Conservation (phyloP, 2,888 invertebrate genomes). For the Tricholauxania praeusta region DNA sequence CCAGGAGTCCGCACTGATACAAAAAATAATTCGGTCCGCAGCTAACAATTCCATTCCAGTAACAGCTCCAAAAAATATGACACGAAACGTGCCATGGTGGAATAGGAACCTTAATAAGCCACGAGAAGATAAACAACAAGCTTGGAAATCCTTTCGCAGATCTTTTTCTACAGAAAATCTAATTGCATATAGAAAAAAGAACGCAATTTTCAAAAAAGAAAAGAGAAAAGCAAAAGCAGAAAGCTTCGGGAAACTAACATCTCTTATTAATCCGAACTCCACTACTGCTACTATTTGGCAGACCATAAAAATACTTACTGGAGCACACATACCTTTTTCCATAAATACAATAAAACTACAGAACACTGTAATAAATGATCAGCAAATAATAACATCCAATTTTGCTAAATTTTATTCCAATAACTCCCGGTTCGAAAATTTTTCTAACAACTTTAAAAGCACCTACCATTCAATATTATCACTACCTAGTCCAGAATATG, state of each 20-base stretch:
- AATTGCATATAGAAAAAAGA: not conserved
- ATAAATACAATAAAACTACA: not conserved
- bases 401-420: not conserved
- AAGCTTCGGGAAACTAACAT: too few relatives aligned
- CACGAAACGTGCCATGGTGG: conserved; percentile 2
- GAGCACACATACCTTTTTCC: not conserved
- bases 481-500: not conserved
- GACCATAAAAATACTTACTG: not conserved
- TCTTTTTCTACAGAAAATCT: too few relatives aligned
- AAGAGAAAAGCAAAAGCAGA: too few relatives aligned
- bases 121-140: not conserved
- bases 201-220: not conserved
- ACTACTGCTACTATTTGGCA: not conserved
- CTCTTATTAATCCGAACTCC: not conserved
- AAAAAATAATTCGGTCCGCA: not conserved
- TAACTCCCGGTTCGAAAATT: not conserved
- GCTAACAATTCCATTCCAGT: not conserved
- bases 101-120: not conserved
- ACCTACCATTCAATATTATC: not conserved
- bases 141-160: not conserved
- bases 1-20: not conserved
- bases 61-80: not conserved
- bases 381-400: too few relatives aligned
- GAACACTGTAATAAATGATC: too few relatives aligned
- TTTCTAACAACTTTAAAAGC: not conserved